These are phyloP conservation scores for Agonopterix arenella DNA, from an alignment of 2,888 invertebrate genomes.

Conservation along the genomic window DNA sequence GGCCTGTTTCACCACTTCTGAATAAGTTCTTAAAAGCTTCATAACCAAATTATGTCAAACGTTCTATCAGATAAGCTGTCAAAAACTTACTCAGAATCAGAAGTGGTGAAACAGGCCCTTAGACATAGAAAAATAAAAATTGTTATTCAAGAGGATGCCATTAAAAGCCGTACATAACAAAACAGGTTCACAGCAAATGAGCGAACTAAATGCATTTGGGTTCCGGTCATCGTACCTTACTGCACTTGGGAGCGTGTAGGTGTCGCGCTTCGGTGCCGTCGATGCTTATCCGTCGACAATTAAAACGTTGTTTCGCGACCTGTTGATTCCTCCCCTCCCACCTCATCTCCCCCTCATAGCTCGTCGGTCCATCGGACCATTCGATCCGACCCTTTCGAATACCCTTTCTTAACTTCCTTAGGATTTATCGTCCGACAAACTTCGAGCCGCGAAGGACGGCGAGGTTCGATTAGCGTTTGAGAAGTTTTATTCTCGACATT, in stretches of 20 bases:
- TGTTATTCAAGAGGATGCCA: slow-evolving; percentile 9
- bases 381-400: slow-evolving; percentile 30
- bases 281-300: slow-evolving; percentile 70
- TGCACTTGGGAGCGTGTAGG: slow-evolving; percentile 27
- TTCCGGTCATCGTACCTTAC: slow-evolving; percentile 61
- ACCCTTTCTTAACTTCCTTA: slow-evolving; percentile 23
- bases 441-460: slow-evolving; percentile 22
- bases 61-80: too few species aligned
- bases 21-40: too few species aligned
- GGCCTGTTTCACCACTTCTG: too few species aligned
- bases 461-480: slow-evolving; percentile 19
- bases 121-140: not conserved
- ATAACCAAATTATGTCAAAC: too few species aligned
- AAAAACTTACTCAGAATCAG: too few species aligned
- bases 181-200: slow-evolving; percentile 20
- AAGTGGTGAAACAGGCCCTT: too few species aligned
- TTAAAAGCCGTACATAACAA: slow-evolving; percentile 8
- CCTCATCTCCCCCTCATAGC: slow-evolving; percentile 25
- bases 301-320: slow-evolving; percentile 73
- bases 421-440: slow-evolving; percentile 37
- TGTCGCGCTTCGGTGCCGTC: slow-evolving; percentile 65
- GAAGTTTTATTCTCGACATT: slow-evolving; percentile 8
- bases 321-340: slow-evolving; percentile 54
- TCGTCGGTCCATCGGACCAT: slow-evolving; percentile 31
- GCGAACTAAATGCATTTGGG: slow-evolving; percentile 51